Evolutionary conservation across 1,140 invertebrate species (phyloP).

Genomic region (Acromyrmex heyeri): DNA sequence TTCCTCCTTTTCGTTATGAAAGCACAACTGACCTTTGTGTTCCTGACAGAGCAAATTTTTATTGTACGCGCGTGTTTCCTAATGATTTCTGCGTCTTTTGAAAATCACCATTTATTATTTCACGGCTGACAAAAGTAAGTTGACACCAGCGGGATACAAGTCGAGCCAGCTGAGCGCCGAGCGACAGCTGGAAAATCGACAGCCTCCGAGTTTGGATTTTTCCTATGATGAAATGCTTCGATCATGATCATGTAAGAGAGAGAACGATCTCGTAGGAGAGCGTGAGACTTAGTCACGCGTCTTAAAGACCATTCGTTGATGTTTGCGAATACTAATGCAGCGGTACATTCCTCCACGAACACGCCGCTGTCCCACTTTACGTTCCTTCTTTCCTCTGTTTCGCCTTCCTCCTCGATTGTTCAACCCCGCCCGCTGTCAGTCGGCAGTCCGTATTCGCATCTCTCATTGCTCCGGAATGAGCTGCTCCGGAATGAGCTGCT

Average conservation of each 20-base stretch:
- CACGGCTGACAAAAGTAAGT: neutral
- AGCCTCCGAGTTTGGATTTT: neutral
- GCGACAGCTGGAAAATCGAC: neutral
- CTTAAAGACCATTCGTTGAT: neutral
- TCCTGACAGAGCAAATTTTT: neutral
- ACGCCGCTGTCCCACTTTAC: conserved; percentile 33
- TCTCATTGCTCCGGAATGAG: neutral
- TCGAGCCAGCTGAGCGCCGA: neutral
- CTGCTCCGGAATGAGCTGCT: neutral
- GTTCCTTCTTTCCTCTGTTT: conserved; percentile 5
- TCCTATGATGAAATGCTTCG: too few species aligned
- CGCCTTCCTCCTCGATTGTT: neutral
- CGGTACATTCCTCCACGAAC: conserved; percentile 41
- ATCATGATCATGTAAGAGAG: too few species aligned
- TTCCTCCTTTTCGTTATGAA: neutral
- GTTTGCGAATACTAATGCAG: conserved; percentile 1
- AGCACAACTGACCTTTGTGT: neutral
- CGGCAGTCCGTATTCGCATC: neutral
- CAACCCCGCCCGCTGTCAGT: conserved; percentile 10
- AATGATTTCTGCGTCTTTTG: neutral
- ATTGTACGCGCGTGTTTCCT: neutral
- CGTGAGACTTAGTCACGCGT: neutral
- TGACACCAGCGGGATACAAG: neutral
- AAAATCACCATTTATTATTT: too few species aligned
- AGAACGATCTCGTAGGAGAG: too few species aligned